Percentiles rank a stretch among this genome's conserved stretches.
These are phyloP conservation scores for Tiliacea citrago DNA, from an alignment of 2,888 invertebrate genomes.

Conservation along the genomic window DNA sequence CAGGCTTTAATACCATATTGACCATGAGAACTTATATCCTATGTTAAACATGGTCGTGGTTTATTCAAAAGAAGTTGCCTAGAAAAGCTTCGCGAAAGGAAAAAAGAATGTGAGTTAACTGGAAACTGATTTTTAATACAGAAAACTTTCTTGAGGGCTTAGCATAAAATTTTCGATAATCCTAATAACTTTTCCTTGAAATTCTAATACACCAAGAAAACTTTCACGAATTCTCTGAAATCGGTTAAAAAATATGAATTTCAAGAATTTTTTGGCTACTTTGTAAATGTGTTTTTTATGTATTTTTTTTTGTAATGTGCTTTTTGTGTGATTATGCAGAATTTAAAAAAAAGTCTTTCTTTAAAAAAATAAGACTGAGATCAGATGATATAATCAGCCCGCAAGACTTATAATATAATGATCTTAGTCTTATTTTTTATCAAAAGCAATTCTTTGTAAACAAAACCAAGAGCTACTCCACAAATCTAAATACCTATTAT, in stretches of 20 bases:
- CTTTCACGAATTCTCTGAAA: background rate
- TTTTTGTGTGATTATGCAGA: no score
- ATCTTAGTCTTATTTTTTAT: no score
- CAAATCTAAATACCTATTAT: slow-evolving; percentile 8
- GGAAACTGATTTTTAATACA: no score
- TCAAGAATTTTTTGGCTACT: no score
- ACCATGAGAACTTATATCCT: background rate
- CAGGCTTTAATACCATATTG: background rate
- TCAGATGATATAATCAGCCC: background rate
- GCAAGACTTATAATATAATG: no score
- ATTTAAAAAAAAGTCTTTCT: no score
- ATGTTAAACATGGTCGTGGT: background rate
- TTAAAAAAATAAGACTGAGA: background rate
- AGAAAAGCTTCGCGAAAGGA: background rate
- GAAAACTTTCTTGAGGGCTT: background rate
- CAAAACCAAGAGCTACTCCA: background rate
- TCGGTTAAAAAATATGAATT: background rate
- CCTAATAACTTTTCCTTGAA: background rate
- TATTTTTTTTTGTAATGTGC: no score
- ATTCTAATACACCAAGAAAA: background rate
- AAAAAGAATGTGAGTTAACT: background rate
- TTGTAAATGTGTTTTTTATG: no score
- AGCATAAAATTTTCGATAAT: background rate
- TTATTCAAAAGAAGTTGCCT: background rate
- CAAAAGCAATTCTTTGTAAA: background rate